phyloP scores from a whole-genome alignment of 2,888 invertebrate species.

The Epistrophella euchroma region DNA sequence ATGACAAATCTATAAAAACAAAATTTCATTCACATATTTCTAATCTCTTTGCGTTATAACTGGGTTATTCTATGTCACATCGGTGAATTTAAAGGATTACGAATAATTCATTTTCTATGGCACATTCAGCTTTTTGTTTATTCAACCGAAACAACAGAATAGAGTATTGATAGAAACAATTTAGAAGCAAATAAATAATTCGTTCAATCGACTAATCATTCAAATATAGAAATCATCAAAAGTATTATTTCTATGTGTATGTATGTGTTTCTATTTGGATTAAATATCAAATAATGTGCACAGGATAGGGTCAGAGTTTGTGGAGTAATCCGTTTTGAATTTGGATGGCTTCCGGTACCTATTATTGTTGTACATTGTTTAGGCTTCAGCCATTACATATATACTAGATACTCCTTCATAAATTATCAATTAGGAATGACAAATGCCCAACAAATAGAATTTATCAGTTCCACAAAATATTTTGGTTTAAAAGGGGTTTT shows the following conservation, averaged over 20 bases:
- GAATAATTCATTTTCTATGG: background rate
- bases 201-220: constrained; percentile 19
- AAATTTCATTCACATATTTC: background rate
- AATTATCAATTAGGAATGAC: constrained; percentile 9
- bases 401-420: background rate
- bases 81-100: constrained; percentile 1
- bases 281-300: background rate
- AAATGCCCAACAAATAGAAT: constrained; percentile 10
- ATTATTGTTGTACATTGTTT: constrained; percentile 6
- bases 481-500: background rate
- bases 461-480: constrained; percentile 3
- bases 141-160: constrained; percentile 13
- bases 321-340: constrained; percentile 1
- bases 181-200: constrained; percentile 23
- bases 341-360: constrained; percentile 8
- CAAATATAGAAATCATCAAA: background rate
- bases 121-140: constrained; percentile 3
- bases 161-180: background rate
- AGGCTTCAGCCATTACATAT: background rate
- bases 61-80: background rate
- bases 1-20: too few species aligned
- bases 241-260: background rate
- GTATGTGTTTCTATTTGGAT: background rate
- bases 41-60: constrained; percentile 2
- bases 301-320: background rate